Evolutionary conservation across 2,888 invertebrate species (phyloP).

Genomic region (Rapana venosa): DNA sequence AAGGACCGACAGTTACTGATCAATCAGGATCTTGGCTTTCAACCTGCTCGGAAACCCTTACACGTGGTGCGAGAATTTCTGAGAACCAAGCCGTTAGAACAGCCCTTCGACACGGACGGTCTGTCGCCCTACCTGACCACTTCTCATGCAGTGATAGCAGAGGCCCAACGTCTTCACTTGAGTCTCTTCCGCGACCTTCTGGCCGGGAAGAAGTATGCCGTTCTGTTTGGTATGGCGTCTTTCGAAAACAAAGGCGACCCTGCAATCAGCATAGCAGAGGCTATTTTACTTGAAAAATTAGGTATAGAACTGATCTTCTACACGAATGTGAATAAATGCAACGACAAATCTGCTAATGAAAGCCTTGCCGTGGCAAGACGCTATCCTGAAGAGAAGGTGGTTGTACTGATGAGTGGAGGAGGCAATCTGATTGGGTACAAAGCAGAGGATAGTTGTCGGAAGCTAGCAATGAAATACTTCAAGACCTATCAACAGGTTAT

Average conservation of each 20-base stretch:
- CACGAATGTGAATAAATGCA: constrained; percentile 32
- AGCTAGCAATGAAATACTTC: constrained; percentile 28
- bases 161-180: constrained; percentile 50
- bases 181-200: constrained; percentile 45
- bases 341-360: neutral
- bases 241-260: constrained; percentile 57
- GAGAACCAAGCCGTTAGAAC: neutral
- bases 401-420: constrained; percentile 53
- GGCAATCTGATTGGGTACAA: constrained; percentile 51
- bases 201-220: constrained; percentile 47
- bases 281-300: constrained; percentile 40
- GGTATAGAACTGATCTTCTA: constrained; percentile 45
- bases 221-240: constrained; percentile 49
- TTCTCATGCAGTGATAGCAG: constrained; percentile 46
- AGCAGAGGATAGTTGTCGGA: constrained; percentile 27
- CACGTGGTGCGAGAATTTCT: neutral
- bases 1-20: constrained; percentile 15
- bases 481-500: constrained; percentile 30
- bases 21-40: neutral
- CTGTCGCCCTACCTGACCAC: constrained; percentile 41
- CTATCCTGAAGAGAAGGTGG: constrained; percentile 40
- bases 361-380: constrained; percentile 6
- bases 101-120: constrained; percentile 15
- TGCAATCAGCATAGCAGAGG: constrained; percentile 51
- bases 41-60: neutral